Evolutionary conservation across 2,888 invertebrate species (phyloP), one percentile per base, ranked within the genome.

Genomic region (Brenthis ino): DNA sequence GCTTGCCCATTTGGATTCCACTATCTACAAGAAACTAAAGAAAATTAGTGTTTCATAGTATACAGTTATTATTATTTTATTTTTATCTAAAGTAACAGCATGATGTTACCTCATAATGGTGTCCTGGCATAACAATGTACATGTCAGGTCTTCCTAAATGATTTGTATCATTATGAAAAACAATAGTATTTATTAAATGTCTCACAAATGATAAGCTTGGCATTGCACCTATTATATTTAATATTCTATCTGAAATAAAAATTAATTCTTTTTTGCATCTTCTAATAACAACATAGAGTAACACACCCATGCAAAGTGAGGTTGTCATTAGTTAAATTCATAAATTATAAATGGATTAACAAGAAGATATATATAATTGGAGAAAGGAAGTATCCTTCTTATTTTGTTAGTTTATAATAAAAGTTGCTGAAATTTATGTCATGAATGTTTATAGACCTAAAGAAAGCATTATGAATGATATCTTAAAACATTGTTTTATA

Each of bases 131-230:
- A 0, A 94, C 89, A 3, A 95, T 85, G 80, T 94, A 96, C 70
- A 96, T 87, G 77, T 95, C 94, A 37, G 94, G 89, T 73, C 95
- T 93, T 51, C 96, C 96, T 70, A 93, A 83, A 43, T 89, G 88
- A 69, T 93, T 87, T 5, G 94, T 83, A 65, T 92, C 89, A 67
- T 89, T 93, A 84, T 95, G 94, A 76, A 95, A 94, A 6, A 95
- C 85, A 64, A 95, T 85, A 33, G 94, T 94, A 75, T 91, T 89
- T 48, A 96, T 92, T 67, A 96, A 79, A 83, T 95, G 94, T 76
- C 90, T 94, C n/a, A 96, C 89, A 83, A 96, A 95, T 2, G 83
- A 82, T 37, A 91, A 80, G 8, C 93, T 91, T 1, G 94, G 91
- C 87, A 95, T 89, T 0, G 95, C 82, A 16, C 95, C 94, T 74